Base-by-base conservation (phyloP, 2,888 invertebrate species). In the Ichneumon xanthorius region DNA sequence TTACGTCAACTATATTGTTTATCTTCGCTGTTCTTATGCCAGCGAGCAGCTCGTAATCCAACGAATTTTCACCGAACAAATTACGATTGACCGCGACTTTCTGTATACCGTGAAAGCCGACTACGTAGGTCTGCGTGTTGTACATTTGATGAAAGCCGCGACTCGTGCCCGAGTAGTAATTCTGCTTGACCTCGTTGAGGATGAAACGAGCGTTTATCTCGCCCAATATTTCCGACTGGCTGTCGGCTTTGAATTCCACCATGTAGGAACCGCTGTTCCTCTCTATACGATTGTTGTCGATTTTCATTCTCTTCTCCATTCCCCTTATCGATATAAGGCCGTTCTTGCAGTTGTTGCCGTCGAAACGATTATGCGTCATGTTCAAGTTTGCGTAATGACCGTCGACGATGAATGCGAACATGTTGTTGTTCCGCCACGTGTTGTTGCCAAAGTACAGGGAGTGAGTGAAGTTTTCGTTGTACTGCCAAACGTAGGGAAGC, bases 401-500 rank as follows among this genome's bases (percentile, higher is more conserved):
- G 88, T 97, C 97, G n/a, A 99, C 95, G 0, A 96, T 95, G 65
- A 99, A 95, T 45, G 96, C 96, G 93, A 99, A 99, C 84, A 97
- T 96, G 37, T 96, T 95, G 94, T 99, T 99, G 89, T 96, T 96
- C 16, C 96, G 95, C 96, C 99, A 98, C 0, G 97, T 97, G 88
- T 98, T 98, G 92, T 99, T 98, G 63, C 96, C 96, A 92, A 99
- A 96, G 90, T 96, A 97, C 16, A 99, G 96, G 0, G 98, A 97
- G 94, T 99, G 99, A 0, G 98, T 98, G 90, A 97, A 98, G 92
- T 98, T 98, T 94, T 98, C 98, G 92, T 98, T 98, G 91, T 98
- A 98, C 90, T 98, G 97, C 98, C 98, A 98, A 0, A 99, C 99
- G 89, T 98, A 98, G 0, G 99, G 99, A 53, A 99, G 94, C 14